These are phyloP conservation scores for Chloroclystis v-ata DNA, from an alignment of 2,888 invertebrate species.

Conservation along the genomic window DNA sequence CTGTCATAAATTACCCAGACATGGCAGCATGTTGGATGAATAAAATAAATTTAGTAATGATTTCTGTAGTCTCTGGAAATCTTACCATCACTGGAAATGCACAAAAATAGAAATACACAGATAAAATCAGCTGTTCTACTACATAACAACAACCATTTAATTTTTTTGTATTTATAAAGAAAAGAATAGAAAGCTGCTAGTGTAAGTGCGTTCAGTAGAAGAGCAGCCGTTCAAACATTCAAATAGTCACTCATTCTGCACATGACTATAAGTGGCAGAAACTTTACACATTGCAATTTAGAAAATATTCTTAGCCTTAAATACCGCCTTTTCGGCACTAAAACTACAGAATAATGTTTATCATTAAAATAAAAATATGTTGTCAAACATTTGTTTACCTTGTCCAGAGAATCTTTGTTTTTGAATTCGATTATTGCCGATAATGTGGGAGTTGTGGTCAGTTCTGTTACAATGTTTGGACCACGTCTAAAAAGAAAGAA, in stretches of 20 bases:
- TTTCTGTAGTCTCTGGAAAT: slow-evolving; percentile 6
- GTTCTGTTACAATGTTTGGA: slow-evolving; percentile 78
- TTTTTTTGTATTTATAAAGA: slow-evolving; percentile 30
- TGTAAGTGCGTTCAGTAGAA: slow-evolving; percentile 42
- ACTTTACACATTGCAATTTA: slow-evolving; percentile 50
- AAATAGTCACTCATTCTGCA: slow-evolving; percentile 71
- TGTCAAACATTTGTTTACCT: slow-evolving; percentile 74
- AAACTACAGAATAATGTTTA: slow-evolving; percentile 28
- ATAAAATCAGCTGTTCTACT: slow-evolving; percentile 53
- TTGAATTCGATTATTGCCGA: slow-evolving; percentile 78
- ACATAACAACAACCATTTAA: slow-evolving; percentile 31
- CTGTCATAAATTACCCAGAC: too few species aligned
- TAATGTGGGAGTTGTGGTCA: slow-evolving; percentile 78
- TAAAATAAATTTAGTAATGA: background rate
- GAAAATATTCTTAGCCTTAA: slow-evolving; percentile 56
- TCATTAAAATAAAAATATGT: slow-evolving; percentile 56
- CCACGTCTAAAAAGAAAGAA: slow-evolving; percentile 79
- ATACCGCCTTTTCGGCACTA: slow-evolving; percentile 36
- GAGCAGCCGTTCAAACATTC: slow-evolving; percentile 72
- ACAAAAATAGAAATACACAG: slow-evolving; percentile 35
- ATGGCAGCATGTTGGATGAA: background rate
- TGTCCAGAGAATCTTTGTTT: slow-evolving; percentile 78
- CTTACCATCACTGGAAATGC: slow-evolving; percentile 41
- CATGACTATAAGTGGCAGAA: slow-evolving; percentile 41
- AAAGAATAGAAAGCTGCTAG: slow-evolving; percentile 31